Evolutionary conservation across 2,113 vertebrate species (phyloP).

Genomic region (Pterocles orientalis): DNA sequence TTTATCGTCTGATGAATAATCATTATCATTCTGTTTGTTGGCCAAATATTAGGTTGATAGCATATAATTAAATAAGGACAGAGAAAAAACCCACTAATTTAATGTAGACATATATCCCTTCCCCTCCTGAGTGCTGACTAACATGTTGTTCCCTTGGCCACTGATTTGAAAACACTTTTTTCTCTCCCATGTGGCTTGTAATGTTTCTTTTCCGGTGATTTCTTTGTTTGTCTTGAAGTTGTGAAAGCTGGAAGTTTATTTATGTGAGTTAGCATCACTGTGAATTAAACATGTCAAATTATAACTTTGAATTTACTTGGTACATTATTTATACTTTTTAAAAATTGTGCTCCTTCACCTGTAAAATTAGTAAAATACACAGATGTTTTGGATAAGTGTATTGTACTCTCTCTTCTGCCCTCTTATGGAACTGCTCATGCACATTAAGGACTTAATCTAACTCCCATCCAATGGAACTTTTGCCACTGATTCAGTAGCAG

Average conservation of each 20-base stretch:
- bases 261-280: not conserved
- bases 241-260: not conserved
- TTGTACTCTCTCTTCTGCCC: conserved; percentile 50
- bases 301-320: not conserved
- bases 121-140: not conserved
- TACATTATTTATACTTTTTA: not conserved
- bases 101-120: not conserved
- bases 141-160: not conserved
- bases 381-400: not conserved
- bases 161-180: not conserved
- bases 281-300: not conserved
- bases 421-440: conserved; percentile 17
- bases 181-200: not conserved
- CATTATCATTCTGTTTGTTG: not conserved
- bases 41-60: not conserved
- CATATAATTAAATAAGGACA: not conserved
- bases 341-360: not conserved
- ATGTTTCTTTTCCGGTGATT: not conserved
- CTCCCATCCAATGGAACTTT: not conserved
- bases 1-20: not conserved
- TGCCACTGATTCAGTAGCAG: not conserved
- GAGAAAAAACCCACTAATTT: not conserved
- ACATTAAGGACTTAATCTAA: not conserved
- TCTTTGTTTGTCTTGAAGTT: not conserved
- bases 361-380: not conserved